Evolutionary conservation across 2,888 invertebrate genomes (phyloP), one percentile per base, ranked within the genome.

Genomic region (Trilocha varians): DNA sequence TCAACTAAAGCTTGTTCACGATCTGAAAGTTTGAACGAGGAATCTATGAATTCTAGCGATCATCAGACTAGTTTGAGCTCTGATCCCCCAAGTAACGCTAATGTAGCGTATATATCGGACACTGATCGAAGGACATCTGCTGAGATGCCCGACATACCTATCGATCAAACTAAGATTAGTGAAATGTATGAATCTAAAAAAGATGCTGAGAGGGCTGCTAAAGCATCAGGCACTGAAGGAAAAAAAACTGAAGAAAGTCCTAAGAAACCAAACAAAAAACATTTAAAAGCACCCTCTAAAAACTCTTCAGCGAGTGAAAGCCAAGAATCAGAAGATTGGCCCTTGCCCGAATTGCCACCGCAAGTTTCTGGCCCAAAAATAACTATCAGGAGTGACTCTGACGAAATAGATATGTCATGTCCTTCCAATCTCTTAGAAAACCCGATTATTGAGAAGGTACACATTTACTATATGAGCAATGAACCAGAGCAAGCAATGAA

Each of bases 1-100:
- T 93, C 93, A 0, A 94, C 94, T 18, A 95, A 94, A 73, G 94
- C 92, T 3, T 93, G 93, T 47, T 93, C 94, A 2, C 90, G 93
- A 47, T 94, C 94, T 3, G 93, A 93, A 43, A 94, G 94, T 67
- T 88, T 94, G 49, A 93, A 94, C 54, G 95, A 95, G 66, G 94
- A 94, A 67, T 94, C 94, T 0, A 80, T 93, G 25, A 91, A 92
- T 47, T 94, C 94, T 0, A 94, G 93, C 60, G 94, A 95, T 71
- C 94, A 93, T 62, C 94, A 94, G 70, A 93, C 92, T 11, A 94
- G 94, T 65, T 82, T 94, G 16, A 94, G 94, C 56, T 95, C 95
- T 0, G 95, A 94, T 70, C 93, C 94, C 1, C 92, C 93, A 1
- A 92, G 91, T 59, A 89, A 91, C 55, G 91, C 91, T 8, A 89